These are phyloP conservation scores for Danio aesculapii DNA, from an alignment of 2,797 vertebrate species.

Conservation along the genomic window DNA sequence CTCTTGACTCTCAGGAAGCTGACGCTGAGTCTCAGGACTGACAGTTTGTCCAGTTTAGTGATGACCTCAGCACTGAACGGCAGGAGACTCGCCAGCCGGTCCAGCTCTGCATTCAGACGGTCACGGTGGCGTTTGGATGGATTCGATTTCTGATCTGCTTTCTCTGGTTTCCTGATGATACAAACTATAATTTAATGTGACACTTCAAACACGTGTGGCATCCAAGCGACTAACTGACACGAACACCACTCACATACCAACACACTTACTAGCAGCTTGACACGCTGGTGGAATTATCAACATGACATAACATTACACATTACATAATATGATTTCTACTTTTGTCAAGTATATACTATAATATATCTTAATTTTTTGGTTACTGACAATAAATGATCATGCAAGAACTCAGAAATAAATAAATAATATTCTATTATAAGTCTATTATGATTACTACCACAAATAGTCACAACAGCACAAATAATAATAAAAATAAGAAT, in stretches of 20 bases:
- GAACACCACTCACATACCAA: background rate
- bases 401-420: too few relatives aligned
- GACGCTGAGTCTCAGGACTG: slow-evolving; percentile 89
- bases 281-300: background rate
- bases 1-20: slow-evolving; percentile 90
- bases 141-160: slow-evolving; percentile 79
- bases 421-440: too few relatives aligned
- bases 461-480: too few relatives aligned
- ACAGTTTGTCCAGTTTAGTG: slow-evolving; percentile 91
- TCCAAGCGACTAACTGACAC: background rate
- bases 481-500: too few relatives aligned
- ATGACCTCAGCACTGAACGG: slow-evolving; percentile 86
- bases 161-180: slow-evolving; percentile 53
- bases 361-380: too few relatives aligned
- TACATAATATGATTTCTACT: too few relatives aligned
- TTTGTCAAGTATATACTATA: too few relatives aligned
- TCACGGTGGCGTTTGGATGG: slow-evolving; percentile 92
- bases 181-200: background rate
- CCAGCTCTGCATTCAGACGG: slow-evolving; percentile 88
- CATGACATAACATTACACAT: background rate
- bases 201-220: background rate
- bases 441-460: too few relatives aligned
- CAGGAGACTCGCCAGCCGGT: slow-evolving; percentile 85
- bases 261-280: background rate
- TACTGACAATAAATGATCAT: too few relatives aligned